Evolutionary conservation across 2,888 invertebrate species (phyloP), one percentile per base, ranked within the genome.

Genomic region (Cerceris rybyensis): DNA sequence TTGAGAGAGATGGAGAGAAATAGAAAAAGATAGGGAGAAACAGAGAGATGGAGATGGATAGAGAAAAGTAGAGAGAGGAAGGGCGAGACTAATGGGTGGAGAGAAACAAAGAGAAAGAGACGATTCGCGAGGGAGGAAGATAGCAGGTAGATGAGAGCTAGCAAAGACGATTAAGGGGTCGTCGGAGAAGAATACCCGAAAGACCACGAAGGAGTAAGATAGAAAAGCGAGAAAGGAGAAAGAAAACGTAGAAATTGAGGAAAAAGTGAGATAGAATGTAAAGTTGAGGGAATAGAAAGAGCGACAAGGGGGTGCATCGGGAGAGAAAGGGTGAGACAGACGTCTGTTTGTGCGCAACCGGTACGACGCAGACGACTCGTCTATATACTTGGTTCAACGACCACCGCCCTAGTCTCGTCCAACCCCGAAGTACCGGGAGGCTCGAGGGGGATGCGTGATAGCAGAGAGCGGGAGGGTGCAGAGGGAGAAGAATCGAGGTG

Each of bases 331-430:
- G 42, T 50, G n/a, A 42, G 59, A 55, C 28, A 13, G 0, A 57
- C 7, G 59, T 55, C 65, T 49, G 73, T 70, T 68, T 42, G 69
- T 77, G 86, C 86, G 86, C 86, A 86, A 88, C 80, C 84, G 74
- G 82, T 83, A 88, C 87, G 86, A 89, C 91, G 90, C 91, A 91
- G 90, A 89, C 89, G 74, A 80, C 84, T 83, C 84, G 84, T 80
- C 88, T 89, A 89, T 90, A 87, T 90, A 85, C 86, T 82, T 87
- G 88, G 92, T 91, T 92, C 92, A 92, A 92, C 90, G 92, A 92
- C 92, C 92, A 92, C 92, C 92, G 92, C 92, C 91, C 92, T 91
- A 86, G 87, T 90, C 89, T 90, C 90, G 88, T 86, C 90, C 90
- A 89, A 89, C 89, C 89, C 90, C 88, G 86, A 88, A 86, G 85